Evolutionary conservation across 2,888 invertebrate species (phyloP), one percentile per base, ranked within the genome.

Genomic region (Rhogogaster chlorosoma): DNA sequence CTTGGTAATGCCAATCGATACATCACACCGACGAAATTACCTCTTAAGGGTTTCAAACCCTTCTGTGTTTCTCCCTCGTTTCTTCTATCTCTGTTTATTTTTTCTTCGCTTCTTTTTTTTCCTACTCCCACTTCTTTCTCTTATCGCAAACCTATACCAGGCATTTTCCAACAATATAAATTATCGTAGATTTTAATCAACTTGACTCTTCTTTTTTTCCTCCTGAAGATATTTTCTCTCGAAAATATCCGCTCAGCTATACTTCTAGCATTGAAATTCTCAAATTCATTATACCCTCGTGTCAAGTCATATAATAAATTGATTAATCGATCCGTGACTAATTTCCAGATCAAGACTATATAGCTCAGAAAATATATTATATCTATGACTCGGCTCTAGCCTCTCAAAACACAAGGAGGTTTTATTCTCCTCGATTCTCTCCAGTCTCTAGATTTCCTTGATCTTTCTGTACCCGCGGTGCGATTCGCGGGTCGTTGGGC

Each of bases 401-500:
- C 67, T 32, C 29, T 29, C 29, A 32, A 18, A 26, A 67, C 0
- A 67, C 15, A 67, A 67, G 15, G 18, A 29, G 29, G 9, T 49
- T 49, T 49, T 15, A n/a, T 22, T 77, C 18, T 42, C 12, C 26
- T 49, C n/a, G 7, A 42, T 75, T 75, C n/a, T 75, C 75, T 26
- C 26, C 10, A 53, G 18, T 49, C 18, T 53, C 3, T 53, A 45
- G 10, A 18, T 49, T 26, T 53, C 26, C 77, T 49, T 45, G 49
- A 49, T 77, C 67, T 73, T 73, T 73, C 73, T 42, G 22, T 15
- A 42, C 42, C 49, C 12, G 26, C 45, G n/a, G n/a, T n/a, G 49
- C 32, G 67, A 67, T 93, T 93, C 91, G 92, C 93, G 92, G 93
- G 93, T 93, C 93, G 93, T 91, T 93, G 93, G 88, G 92, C 90